phyloP scores from a whole-genome alignment of 2,888 invertebrate genomes.

The Drosophila barbarae region DNA sequence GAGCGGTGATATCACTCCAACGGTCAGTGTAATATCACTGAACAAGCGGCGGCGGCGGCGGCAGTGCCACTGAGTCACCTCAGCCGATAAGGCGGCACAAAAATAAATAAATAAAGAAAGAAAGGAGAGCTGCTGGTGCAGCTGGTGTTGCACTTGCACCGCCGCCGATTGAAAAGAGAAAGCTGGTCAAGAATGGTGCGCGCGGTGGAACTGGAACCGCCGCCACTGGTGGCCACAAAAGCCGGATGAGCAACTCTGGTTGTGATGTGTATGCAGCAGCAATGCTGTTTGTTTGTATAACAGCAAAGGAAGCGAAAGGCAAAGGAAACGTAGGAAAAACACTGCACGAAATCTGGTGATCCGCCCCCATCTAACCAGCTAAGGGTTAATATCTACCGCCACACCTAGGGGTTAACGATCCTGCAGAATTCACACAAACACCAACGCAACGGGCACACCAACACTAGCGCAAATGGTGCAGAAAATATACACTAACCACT shows the following conservation, averaged over 20 bases:
- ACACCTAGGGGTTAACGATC: constrained; percentile 31
- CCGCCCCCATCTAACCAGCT: constrained; percentile 14
- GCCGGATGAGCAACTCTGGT: constrained; percentile 36
- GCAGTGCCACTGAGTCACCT: constrained; percentile 31
- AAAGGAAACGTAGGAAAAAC: constrained; percentile 2
- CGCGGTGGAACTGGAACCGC: not conserved
- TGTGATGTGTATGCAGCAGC: not conserved
- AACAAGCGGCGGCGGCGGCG: not conserved
- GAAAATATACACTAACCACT: constrained; percentile 16
- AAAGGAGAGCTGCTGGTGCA: constrained; percentile 15
- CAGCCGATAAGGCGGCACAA: constrained; percentile 24
- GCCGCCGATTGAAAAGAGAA: constrained; percentile 53
- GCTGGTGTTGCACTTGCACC: constrained; percentile 53
- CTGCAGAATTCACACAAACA: constrained; percentile 17
- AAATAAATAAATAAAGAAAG: constrained; percentile 14
- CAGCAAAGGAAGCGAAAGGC: constrained; percentile 31
- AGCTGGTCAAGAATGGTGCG: constrained; percentile 36
- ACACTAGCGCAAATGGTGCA: constrained; percentile 4
- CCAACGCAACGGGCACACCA: constrained; percentile 2
- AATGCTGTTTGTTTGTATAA: constrained; percentile 33
- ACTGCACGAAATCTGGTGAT: constrained; percentile 15
- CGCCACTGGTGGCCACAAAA: constrained; percentile 23
- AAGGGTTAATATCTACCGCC: constrained; percentile 23
- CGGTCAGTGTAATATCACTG: no score
- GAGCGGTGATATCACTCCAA: constrained; percentile 12